These are phyloP conservation scores for Xylocampa areola DNA, from an alignment of 2,888 invertebrate species.

Conservation along the genomic window DNA sequence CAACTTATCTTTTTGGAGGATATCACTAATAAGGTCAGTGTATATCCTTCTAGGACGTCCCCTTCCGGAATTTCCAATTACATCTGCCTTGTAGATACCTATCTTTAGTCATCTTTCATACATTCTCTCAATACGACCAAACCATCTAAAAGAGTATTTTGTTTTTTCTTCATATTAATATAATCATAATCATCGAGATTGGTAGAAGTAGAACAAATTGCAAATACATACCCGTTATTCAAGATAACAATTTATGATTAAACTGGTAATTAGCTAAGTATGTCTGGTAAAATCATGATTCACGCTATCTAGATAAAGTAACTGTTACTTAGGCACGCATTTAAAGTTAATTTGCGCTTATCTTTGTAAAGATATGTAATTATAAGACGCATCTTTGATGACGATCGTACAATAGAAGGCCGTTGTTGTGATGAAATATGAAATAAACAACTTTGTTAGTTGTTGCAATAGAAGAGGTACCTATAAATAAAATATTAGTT, in stretches of 20 bases:
- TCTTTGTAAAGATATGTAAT: conserved; percentile 31
- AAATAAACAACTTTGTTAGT: conserved; percentile 31
- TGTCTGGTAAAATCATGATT: neutral
- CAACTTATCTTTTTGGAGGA: too few species aligned
- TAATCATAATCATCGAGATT: too few species aligned
- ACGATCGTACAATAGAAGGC: conserved; percentile 37
- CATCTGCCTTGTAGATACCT: too few species aligned
- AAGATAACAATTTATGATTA: neutral
- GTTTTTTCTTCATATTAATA: too few species aligned
- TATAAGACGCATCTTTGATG: conserved; percentile 38
- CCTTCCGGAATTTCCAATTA: too few species aligned
- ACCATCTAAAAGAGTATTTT: too few species aligned
- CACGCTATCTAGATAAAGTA: conserved; percentile 13
- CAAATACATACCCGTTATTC: too few species aligned
- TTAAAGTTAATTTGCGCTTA: conserved; percentile 16
- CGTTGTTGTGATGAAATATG: conserved; percentile 22
- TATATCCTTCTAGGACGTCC: too few species aligned
- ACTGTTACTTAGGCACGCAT: conserved; percentile 20
- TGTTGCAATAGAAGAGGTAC: conserved; percentile 6
- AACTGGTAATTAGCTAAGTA: conserved; percentile 12
- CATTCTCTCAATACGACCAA: too few species aligned
- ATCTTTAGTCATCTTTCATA: too few species aligned
- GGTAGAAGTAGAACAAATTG: too few species aligned
- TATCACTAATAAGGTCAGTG: too few species aligned
- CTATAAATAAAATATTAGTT: conserved; percentile 6